Conservation (phyloP, 1,140 invertebrate genomes). For the Trissolcus basalis region DNA sequence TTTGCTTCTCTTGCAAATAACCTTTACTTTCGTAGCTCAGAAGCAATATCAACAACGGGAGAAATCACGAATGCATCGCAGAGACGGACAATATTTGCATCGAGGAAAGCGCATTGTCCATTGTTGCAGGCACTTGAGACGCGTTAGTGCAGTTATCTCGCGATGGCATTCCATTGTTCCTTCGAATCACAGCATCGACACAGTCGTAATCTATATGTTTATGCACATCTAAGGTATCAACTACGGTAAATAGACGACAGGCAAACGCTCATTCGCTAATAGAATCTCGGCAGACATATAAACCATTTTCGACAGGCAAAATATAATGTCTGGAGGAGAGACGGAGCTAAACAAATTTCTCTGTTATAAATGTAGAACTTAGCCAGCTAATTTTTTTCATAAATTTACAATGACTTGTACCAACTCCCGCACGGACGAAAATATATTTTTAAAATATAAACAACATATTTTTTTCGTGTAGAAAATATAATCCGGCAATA, state of each 20-base stretch:
- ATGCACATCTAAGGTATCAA: constrained; percentile 58
- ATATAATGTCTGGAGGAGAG: constrained; percentile 15
- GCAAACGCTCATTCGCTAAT: constrained; percentile 29
- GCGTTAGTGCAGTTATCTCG: constrained; percentile 57
- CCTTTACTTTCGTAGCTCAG: constrained; percentile 54
- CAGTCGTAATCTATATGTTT: constrained; percentile 56
- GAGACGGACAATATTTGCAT: constrained; percentile 57
- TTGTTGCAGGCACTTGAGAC: constrained; percentile 55
- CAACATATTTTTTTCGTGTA: too few species aligned
- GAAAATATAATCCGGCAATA: too few species aligned
- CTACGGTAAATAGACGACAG: constrained; percentile 46
- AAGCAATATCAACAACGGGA: constrained; percentile 51
- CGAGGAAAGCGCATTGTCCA: constrained; percentile 59
- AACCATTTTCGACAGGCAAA: constrained; percentile 14
- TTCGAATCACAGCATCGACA: constrained; percentile 57
- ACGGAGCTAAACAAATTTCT: too few species aligned
- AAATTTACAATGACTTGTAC: too few species aligned
- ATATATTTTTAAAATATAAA: too few species aligned
- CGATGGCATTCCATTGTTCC: constrained; percentile 60
- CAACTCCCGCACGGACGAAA: too few species aligned
- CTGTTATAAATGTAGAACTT: too few species aligned
- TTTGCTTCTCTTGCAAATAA: constrained; percentile 50
- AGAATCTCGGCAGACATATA: constrained; percentile 29
- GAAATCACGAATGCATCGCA: constrained; percentile 57
- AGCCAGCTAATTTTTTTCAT: too few species aligned